Evolutionary conservation across 1,140 invertebrate species (phyloP), one percentile per base, ranked within the genome.

Genomic region (Drosophila baimaii): DNA sequence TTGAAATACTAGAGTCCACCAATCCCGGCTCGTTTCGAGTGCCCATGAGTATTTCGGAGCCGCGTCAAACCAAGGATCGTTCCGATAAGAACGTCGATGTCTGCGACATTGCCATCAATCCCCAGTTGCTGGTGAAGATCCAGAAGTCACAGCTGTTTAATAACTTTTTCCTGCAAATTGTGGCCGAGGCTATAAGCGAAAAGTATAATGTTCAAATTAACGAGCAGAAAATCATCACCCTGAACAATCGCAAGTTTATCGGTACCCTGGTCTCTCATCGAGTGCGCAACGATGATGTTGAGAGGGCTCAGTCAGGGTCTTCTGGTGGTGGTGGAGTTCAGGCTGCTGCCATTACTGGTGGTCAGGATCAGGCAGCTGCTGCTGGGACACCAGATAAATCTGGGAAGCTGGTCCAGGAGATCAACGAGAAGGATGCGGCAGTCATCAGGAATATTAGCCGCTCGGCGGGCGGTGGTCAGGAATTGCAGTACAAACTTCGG

Each of bases 21-120:
- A 94, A 95, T 59, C 94, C 95, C 0, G 94, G 94, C 6, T 94
- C 93, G 43, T 98, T 95, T 90, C 93, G 95, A 54, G 94, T 98
- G 44, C 97, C 97, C 2, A 96, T 98, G 95, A 97, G 97, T 89
- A 95, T 98, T 74, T 97, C 97, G 1, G 95, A 95, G 88, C 94
- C 95, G 46, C 95, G 96, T 77, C 93, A 93, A 13, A 97, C 97
- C 85, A 92, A 93, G 23, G 97, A 98, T 91, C 98, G 97, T 92
- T 94, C 94, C 74, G 95, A 95, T 15, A 92, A 93, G 15, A 93
- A 94, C 0, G 95, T 95, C 25, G 94, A 94, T 63, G 96, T 94
- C 0, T 96, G 95, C 92, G 96, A 97, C 92, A 94, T 97, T 39
- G 95, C 96, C 8, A 94, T 98, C 12, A 95, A 96, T 91, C 93